A percentile compares a stretch with the other conserved stretches of the same genome.
Evolutionary conservation across 2,113 vertebrate genomes (phyloP).

Genomic region (Struthio camelus): DNA sequence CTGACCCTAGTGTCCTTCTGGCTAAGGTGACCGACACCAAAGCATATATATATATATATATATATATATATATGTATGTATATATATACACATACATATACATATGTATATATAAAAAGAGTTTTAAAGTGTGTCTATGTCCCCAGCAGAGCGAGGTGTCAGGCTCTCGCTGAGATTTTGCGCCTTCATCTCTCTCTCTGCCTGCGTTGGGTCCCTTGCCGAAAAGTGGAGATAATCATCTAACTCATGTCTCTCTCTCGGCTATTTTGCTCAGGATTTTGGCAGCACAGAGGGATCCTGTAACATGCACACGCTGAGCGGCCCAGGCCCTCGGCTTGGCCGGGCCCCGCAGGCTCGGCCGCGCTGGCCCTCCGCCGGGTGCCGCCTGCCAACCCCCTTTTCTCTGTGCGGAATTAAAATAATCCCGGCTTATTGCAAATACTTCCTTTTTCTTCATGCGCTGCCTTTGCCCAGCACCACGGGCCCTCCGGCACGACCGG

Average conservation of each 20-base stretch:
- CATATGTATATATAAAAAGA: neutral
- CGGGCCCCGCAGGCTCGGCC: neutral
- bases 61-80: no score
- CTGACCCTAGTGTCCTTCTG: neutral
- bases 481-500: neutral
- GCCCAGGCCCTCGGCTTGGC: neutral
- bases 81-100: neutral
- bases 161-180: neutral
- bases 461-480: neutral
- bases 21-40: no score
- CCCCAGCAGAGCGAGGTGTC: neutral
- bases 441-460: neutral
- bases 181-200: neutral
- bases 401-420: neutral
- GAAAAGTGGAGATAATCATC: neutral
- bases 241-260: neutral
- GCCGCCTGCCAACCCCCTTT: neutral
- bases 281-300: neutral
- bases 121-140: neutral
- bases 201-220: neutral
- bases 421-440: neutral
- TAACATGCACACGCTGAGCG: fast-evolving
- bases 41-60: no score
- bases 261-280: neutral
- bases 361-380: fast-evolving